Percentiles rank a stretch among this genome's conserved stretches.
phyloP scores from a whole-genome alignment of 2,797 vertebrate species.

The Chrosomus eos region DNA sequence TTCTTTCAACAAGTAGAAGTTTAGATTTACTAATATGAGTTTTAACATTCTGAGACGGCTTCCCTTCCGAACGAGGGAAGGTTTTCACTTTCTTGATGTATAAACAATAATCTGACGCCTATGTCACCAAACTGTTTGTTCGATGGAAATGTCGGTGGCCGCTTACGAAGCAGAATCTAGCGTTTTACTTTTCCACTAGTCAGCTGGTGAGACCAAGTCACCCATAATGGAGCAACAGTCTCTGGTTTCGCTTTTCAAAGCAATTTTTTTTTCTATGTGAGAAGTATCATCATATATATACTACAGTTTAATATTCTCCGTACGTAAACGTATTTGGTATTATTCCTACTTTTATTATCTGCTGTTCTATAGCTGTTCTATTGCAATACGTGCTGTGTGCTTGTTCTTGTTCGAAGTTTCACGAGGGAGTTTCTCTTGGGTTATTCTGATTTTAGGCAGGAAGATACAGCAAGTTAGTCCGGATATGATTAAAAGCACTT shows the following conservation, averaged over 20 bases:
- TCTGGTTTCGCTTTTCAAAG: conserved; percentile 47
- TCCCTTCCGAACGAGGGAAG: conserved; percentile 1
- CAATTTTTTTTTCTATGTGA: conserved; percentile 64
- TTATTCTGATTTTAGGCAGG: conserved; percentile 35
- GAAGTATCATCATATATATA: conserved; percentile 70
- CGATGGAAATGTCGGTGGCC: neutral
- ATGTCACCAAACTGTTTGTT: conserved; percentile 20
- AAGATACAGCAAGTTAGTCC: conserved; percentile 14
- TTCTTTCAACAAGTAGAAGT: conserved; percentile 37
- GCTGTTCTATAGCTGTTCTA: conserved; percentile 79
- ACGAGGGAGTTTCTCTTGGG: conserved; percentile 34
- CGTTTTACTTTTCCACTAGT: conserved; percentile 38
- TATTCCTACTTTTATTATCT: conserved; percentile 76
- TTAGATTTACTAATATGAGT: conserved; percentile 27
- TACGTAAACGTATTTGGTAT: conserved; percentile 81
- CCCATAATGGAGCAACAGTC: conserved; percentile 30
- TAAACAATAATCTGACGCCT: conserved; percentile 27
- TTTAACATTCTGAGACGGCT: conserved; percentile 19
- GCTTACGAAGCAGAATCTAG: conserved; percentile 30
- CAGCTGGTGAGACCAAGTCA: conserved; percentile 28
- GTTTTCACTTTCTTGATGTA: conserved; percentile 42
- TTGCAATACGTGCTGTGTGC: conserved; percentile 79
- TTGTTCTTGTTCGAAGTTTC: conserved; percentile 68
- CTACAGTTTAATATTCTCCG: conserved; percentile 77
- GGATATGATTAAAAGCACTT: neutral